Conservation (phyloP, 2,888 invertebrate species). For the Tiliacea aurago region DNA sequence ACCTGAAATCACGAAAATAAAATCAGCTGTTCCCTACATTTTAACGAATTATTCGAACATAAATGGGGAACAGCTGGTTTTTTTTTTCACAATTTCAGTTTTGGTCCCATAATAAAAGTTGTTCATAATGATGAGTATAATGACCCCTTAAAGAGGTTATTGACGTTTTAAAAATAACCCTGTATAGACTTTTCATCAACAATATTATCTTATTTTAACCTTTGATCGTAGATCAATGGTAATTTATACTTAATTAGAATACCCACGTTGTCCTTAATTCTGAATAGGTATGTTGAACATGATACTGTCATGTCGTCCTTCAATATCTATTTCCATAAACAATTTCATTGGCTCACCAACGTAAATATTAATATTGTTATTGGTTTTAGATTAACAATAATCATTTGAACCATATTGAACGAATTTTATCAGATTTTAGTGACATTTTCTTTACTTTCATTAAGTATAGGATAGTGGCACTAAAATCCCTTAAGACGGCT, state of each 20-base stretch:
- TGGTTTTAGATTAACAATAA: not conserved
- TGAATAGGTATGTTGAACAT: conserved; percentile 12
- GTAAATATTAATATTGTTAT: not conserved
- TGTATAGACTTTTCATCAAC: not conserved
- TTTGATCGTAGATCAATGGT: not conserved
- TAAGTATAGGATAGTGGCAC: not conserved
- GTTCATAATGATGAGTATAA: no score
- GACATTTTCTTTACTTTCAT: not conserved
- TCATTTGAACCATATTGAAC: not conserved
- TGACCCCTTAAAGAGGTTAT: no score
- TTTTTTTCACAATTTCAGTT: no score
- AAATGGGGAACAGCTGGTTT: no score
- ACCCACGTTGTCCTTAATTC: not conserved
- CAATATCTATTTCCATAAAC: conserved; percentile 22
- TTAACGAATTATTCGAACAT: no score
- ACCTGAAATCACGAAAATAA: no score
- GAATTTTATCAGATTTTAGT: not conserved
- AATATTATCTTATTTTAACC: not conserved
- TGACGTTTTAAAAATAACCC: no score
- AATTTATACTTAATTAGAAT: conserved; percentile 1
- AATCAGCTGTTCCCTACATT: no score
- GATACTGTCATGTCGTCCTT: conserved; percentile 8
- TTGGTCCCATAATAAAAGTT: no score
- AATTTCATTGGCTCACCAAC: conserved; percentile 2
- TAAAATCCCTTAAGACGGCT: not conserved